Conservation (phyloP, 2,888 invertebrate genomes). For the Drosophila cracens region DNA sequence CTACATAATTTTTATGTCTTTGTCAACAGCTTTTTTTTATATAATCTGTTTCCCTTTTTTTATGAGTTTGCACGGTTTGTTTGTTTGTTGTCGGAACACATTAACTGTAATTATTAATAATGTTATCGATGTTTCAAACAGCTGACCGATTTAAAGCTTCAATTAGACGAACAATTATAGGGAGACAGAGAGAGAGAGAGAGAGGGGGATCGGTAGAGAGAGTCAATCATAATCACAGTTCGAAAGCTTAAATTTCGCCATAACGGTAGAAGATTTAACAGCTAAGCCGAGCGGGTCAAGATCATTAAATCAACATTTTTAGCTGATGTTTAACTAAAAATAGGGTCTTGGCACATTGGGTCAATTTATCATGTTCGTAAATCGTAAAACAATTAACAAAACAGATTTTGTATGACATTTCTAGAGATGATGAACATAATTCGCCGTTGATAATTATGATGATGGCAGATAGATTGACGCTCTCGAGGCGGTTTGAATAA, state of each 20-base stretch:
- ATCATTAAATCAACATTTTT: slow-evolving; percentile 23
- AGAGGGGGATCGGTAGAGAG: not conserved
- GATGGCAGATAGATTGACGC: slow-evolving; percentile 75
- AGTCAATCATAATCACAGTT: slow-evolving; percentile 11
- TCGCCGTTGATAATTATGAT: slow-evolving; percentile 47
- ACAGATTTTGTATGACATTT: slow-evolving; percentile 71
- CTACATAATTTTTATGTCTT: slow-evolving; percentile 34
- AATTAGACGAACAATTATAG: slow-evolving; percentile 6
- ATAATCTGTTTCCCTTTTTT: slow-evolving; percentile 2
- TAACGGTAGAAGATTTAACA: slow-evolving; percentile 26
- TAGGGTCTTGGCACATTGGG: slow-evolving; percentile 15
- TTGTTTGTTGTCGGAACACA: not conserved
- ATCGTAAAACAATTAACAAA: slow-evolving; percentile 64
- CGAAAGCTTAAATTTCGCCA: slow-evolving; percentile 21
- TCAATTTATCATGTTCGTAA: slow-evolving; percentile 50
- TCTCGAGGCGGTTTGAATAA: slow-evolving; percentile 66
- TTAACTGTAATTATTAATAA: slow-evolving; percentile 25
- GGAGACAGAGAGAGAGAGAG: not conserved
- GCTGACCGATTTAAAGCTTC: slow-evolving; percentile 18
- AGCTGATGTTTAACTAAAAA: slow-evolving; percentile 19
- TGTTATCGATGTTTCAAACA: slow-evolving; percentile 20
- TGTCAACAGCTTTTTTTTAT: slow-evolving; percentile 23
- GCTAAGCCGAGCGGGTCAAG: slow-evolving; percentile 11
- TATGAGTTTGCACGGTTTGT: slow-evolving; percentile 8
- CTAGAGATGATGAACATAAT: slow-evolving; percentile 36